Evolutionary conservation across 2,888 invertebrate genomes (phyloP).

Genomic region (Zygogramma bicolorata): DNA sequence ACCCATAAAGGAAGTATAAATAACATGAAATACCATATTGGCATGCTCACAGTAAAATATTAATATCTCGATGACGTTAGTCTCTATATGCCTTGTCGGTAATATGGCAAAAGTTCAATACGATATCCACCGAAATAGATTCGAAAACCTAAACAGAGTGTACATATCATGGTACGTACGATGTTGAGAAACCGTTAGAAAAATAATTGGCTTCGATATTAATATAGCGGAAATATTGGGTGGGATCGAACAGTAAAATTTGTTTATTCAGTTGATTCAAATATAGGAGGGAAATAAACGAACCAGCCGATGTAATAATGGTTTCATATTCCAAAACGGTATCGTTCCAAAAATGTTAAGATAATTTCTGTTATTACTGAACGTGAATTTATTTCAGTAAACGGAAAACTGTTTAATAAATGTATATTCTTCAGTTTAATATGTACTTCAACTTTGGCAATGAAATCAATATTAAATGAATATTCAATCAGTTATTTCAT

Average conservation of each 20-base stretch:
- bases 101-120: neutral
- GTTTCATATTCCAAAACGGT: neutral
- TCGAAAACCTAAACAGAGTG: neutral
- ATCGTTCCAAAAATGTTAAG: neutral
- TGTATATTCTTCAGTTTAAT: neutral
- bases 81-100: neutral
- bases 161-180: neutral
- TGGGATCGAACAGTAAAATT: slow-evolving; percentile 6
- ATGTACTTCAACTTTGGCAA: too few relatives aligned
- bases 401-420: neutral
- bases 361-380: neutral
- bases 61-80: neutral
- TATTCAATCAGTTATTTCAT: too few relatives aligned
- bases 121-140: neutral
- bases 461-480: too few relatives aligned
- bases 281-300: neutral
- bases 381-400: neutral
- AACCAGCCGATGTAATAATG: neutral
- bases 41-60: neutral
- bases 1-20: neutral
- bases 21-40: neutral
- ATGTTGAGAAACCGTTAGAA: slow-evolving; percentile 13
- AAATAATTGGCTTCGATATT: slow-evolving; percentile 3
- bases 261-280: slow-evolving; percentile 1
- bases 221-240: slow-evolving; percentile 11